Evolutionary conservation across 2,888 invertebrate genomes (phyloP), one percentile per base, ranked within the genome.

Genomic region (Caenorhabditis macrosperma): DNA sequence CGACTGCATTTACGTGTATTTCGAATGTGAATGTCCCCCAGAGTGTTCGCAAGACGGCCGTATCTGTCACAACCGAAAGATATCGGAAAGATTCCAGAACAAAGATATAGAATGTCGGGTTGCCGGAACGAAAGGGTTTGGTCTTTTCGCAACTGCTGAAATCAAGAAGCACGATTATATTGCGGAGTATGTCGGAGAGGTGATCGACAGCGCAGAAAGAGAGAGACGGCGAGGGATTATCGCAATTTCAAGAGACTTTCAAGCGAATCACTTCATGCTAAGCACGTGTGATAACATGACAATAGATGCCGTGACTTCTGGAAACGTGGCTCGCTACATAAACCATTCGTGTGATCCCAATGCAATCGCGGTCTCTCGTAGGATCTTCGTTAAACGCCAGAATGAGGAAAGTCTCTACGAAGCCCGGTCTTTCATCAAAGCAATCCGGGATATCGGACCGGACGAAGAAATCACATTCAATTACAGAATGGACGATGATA

Each of bases 341-440:
- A 68, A 68, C 17, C 68, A 68, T 48, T 57, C 57, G 7, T 68
- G 68, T 12, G 68, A 68, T 57, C 68, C 68, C 7, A 68, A 68
- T 7, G 9, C 52, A 0, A 26, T 24, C 12, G 38, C 38, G 15
- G 5, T 38, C 38, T 38, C 38, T 12, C 5, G 38, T 9, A 38
- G 38, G 15, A 38, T 38, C 12, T 38, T 38, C 15, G 38, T 38
- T 2, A 38, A 12, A 38, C 3, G 24, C 24, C 24, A 17, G 10
- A 24, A 48, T 6, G 48, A n/a, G 3, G 28, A 4, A 12, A n/a
- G 26, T 6, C n/a, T 52, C 2, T 52, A 52, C 52, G 52, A 52
- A 15, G 5, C 52, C 15, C 52, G 52, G 1, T 15, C 28, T 2
- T 52, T 9, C n/a, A 26, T 52, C 15, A 26, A 26, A 10, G n/a